A percentile compares a stretch with the other conserved stretches of the same genome.
Conservation (phyloP, 2,888 invertebrate species). For the Phytoseiulus persimilis region DNA sequence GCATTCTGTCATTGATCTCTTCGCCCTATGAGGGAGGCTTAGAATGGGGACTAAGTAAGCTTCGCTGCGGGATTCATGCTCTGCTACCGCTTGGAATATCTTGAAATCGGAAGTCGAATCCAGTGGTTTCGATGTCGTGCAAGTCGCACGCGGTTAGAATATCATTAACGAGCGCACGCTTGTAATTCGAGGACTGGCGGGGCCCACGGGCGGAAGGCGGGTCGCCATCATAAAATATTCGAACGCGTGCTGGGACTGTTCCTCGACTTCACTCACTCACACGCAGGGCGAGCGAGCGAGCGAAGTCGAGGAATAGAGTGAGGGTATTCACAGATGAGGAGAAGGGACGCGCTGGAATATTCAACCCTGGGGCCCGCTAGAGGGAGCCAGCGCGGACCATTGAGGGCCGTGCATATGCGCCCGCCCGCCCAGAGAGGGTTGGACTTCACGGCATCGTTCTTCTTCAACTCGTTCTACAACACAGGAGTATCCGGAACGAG, state of each 20-base stretch:
- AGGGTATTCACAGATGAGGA: not conserved
- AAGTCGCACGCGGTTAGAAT: not conserved
- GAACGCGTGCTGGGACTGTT: not conserved
- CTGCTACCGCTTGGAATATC: too few relatives aligned
- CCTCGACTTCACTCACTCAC: not conserved
- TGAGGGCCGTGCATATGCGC: constrained; percentile 38
- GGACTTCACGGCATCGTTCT: constrained; percentile 23
- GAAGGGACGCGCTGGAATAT: constrained; percentile 31
- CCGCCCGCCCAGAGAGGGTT: constrained; percentile 38
- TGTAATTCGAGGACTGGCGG: not conserved
- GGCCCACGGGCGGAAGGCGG: not conserved
- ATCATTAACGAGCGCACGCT: not conserved
- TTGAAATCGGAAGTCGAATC: too few relatives aligned
- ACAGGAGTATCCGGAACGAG: not conserved
- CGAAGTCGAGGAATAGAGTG: not conserved
- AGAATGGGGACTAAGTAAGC: too few relatives aligned
- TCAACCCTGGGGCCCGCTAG: constrained; percentile 31
- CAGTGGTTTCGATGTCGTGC: not conserved
- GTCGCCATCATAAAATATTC: not conserved
- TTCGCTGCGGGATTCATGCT: too few relatives aligned
- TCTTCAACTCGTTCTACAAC: not conserved
- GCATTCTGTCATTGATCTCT: too few relatives aligned
- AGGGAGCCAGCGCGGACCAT: constrained; percentile 27
- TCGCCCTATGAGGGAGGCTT: too few relatives aligned
- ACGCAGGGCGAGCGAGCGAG: not conserved